Evolutionary conservation across 1,140 invertebrate species (phyloP), one percentile per base, ranked within the genome.

Genomic region (Drosophila nebulosa): DNA sequence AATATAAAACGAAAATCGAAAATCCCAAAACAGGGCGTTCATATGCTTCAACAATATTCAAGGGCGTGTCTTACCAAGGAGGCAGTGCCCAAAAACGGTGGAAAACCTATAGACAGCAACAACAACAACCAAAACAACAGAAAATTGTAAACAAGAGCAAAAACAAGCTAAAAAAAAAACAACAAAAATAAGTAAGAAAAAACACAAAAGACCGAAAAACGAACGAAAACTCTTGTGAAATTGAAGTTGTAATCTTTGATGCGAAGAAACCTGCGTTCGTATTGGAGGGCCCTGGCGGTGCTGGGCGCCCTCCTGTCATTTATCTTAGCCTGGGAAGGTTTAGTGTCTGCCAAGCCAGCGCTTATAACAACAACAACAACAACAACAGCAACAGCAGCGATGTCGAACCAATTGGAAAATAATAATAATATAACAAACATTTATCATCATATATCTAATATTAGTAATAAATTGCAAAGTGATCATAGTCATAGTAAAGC

Each of bases 241-340:
- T 53, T 78, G 53, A 58, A 71, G 66, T 78, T 85, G 83, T 88
- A 80, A 78, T 90, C 77, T 89, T 91, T 84, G 73, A 91, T 91
- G 90, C 90, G 89, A 89, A 91, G 78, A 85, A 90, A 90, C 78
- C 81, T 81, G 80, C 89, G 90, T 65, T 73, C 90, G 72, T 74
- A 90, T 71, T 91, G 90, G 90, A 91, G 90, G 90, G 90, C 90
- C 90, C 90, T 91, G 81, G 90, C 90, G 57, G 76, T 90, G 90
- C 90, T 91, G 80, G 90, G 90, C 79, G 90, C 90, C 90, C 90
- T 91, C 90, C 89, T 91, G 50, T 78, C 83, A 73, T 69, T 84
- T 65, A 71, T 91, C 46, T 90, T 90, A 51, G 69, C 76, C 67
- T 91, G 90, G 89, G 71, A 74, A 51, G 75, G 79, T 10, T 59